A percentile compares a stretch with the other conserved stretches of the same genome.
phyloP scores from a whole-genome alignment of 2,888 invertebrate genomes.

The Leptinotarsa juncta region DNA sequence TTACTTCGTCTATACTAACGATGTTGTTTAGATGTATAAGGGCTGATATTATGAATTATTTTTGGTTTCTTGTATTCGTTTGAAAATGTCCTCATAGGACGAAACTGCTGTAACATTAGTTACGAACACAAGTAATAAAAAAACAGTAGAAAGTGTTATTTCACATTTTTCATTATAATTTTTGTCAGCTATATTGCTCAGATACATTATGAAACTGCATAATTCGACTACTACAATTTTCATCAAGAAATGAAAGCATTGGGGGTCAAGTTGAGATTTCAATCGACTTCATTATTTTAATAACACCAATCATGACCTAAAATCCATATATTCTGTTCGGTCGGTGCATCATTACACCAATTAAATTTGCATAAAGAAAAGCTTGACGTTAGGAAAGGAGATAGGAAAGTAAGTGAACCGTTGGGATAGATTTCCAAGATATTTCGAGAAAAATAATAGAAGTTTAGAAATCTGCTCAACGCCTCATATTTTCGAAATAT shows the following conservation, averaged over 20 bases:
- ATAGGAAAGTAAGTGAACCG: not conserved
- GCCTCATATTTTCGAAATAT: conserved; percentile 2
- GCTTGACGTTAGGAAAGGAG: conserved; percentile 11
- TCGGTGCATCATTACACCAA: not conserved
- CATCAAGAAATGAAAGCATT: not conserved
- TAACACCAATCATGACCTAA: conserved; percentile 17
- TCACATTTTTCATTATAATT: too few relatives aligned
- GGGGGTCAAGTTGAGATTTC: conserved; percentile 23
- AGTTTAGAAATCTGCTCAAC: not conserved
- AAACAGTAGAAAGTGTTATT: too few relatives aligned
- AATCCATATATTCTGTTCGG: conserved; percentile 21
- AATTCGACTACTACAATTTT: not conserved
- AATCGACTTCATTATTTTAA: conserved; percentile 18
- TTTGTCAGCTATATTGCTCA: too few relatives aligned
- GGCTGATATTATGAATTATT: too few relatives aligned
- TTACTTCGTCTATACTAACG: too few relatives aligned
- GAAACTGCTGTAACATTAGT: too few relatives aligned
- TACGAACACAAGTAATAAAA: too few relatives aligned
- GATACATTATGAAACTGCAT: too few relatives aligned
- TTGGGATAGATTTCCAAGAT: conserved; percentile 2
- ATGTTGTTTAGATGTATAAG: too few relatives aligned
- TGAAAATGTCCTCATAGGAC: too few relatives aligned
- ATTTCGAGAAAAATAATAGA: not conserved
- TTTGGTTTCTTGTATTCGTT: too few relatives aligned
- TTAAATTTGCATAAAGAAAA: conserved; percentile 22